Evolutionary conservation across 2,113 vertebrate genomes (phyloP).

Genomic region (Macaca mulatta): DNA sequence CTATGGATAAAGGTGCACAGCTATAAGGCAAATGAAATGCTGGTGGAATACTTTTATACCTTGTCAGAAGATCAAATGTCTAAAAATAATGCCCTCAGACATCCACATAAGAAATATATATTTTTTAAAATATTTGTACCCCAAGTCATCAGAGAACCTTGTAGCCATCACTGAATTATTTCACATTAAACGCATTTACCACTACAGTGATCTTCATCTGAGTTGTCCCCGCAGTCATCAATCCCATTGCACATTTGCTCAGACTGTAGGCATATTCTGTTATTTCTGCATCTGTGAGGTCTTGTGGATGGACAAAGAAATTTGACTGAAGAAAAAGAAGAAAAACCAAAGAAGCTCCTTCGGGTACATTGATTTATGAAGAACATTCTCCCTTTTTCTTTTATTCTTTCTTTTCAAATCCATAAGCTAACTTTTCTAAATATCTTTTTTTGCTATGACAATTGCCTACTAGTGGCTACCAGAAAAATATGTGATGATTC

Average conservation of each 20-base stretch:
- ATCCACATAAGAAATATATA: background rate
- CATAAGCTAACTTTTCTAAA: background rate
- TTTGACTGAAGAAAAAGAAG: constrained; percentile 86
- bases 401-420: constrained; percentile 3
- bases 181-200: constrained; percentile 82
- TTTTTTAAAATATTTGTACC: background rate
- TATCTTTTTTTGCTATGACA: background rate
- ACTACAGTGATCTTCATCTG: constrained; percentile 96
- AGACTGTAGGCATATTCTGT: constrained; percentile 91
- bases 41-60: background rate
- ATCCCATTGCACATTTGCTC: constrained; percentile 94
- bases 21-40: background rate
- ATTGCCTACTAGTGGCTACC: background rate
- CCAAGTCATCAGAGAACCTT: background rate
- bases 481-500: background rate
- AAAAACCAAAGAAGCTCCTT: background rate
- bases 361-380: background rate
- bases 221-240: constrained; percentile 97
- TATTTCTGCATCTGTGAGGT: constrained; percentile 92
- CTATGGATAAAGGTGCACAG: background rate
- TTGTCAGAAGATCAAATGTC: background rate
- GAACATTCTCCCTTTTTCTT: background rate
- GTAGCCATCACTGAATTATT: background rate
- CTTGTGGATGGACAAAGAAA: constrained; percentile 94
- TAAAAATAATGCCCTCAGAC: background rate